A percentile compares a stretch with the other conserved stretches of the same genome.
Evolutionary conservation across 2,888 invertebrate species (phyloP).

Genomic region (Eremobia ochroleuca): DNA sequence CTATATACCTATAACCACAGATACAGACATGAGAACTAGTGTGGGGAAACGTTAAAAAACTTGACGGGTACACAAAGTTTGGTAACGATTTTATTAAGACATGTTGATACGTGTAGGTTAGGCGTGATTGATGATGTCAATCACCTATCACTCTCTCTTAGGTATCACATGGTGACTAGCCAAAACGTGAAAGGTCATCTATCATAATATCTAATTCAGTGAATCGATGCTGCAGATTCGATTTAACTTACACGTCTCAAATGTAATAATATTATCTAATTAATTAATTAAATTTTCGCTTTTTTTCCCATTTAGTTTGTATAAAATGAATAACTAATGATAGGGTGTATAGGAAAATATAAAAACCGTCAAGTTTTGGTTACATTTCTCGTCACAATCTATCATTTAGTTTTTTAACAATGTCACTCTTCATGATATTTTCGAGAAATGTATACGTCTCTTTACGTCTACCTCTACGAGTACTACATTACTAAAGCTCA

Average conservation of each 20-base stretch:
- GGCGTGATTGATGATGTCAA: conserved; percentile 46
- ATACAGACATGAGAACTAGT: not conserved
- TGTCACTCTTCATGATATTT: not conserved
- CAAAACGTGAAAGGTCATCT: conserved; percentile 58
- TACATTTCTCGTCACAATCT: not conserved
- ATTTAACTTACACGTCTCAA: conserved; percentile 23
- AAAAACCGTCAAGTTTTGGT: not conserved
- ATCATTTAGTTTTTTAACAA: not conserved
- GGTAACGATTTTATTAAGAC: conserved; percentile 46
- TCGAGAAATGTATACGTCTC: not conserved
- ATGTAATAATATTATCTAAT: conserved; percentile 47
- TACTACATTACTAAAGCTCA: too few relatives aligned
- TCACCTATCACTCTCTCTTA: conserved; percentile 45
- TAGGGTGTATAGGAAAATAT: not conserved
- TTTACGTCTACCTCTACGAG: not conserved
- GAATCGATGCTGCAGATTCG: conserved; percentile 31
- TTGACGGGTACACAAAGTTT: conserved; percentile 15
- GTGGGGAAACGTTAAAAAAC: conserved; percentile 5
- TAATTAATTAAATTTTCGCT: conserved; percentile 38
- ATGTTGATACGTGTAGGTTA: conserved; percentile 40
- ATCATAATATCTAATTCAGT: conserved; percentile 53
- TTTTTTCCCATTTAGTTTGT: not conserved
- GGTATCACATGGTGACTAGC: conserved; percentile 32
- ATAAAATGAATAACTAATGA: conserved; percentile 16
- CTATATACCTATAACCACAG: not conserved